Conservation (phyloP, 2,888 invertebrate genomes). For the Axea sp. region DNA sequence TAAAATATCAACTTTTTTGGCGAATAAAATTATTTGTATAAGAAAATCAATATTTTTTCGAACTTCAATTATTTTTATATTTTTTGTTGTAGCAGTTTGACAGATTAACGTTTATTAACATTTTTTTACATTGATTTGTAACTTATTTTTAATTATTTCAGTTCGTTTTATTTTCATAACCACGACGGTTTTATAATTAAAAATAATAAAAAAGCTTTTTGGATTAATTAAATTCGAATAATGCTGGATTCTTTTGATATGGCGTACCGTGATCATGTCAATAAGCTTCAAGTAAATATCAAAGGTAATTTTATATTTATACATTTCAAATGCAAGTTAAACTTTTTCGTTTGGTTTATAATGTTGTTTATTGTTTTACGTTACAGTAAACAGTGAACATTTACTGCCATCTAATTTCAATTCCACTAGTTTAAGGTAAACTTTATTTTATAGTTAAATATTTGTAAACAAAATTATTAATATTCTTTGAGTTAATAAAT, state of each 20-base stretch:
- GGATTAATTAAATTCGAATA: slow-evolving; percentile 15
- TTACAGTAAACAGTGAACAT: slow-evolving; percentile 73
- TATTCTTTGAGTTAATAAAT: not conserved
- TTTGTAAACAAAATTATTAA: not conserved
- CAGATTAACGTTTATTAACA: not conserved
- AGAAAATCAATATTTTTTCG: too few relatives aligned
- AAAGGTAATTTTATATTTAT: slow-evolving; percentile 66
- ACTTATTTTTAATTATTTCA: too few relatives aligned
- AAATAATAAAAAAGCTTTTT: too few relatives aligned
- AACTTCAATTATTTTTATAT: too few relatives aligned
- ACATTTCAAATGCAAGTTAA: not conserved
- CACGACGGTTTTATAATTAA: not conserved
- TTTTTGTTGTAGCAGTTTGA: not conserved
- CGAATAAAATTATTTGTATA: too few relatives aligned
- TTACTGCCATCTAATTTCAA: slow-evolving; percentile 68
- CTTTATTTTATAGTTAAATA: slow-evolving; percentile 1
- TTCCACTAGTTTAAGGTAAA: slow-evolving; percentile 70
- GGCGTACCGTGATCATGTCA: slow-evolving; percentile 69
- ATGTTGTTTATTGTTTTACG: too few relatives aligned
- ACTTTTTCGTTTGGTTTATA: too few relatives aligned
- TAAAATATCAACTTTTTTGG: too few relatives aligned
- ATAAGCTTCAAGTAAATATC: slow-evolving; percentile 69
- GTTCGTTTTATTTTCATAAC: too few relatives aligned
- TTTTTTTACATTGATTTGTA: not conserved
- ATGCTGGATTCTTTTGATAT: slow-evolving; percentile 71